A percentile compares a stretch with the other conserved stretches of the same genome.
Conservation (phyloP, 2,113 vertebrate species). For the Atractosteus spatula region DNA sequence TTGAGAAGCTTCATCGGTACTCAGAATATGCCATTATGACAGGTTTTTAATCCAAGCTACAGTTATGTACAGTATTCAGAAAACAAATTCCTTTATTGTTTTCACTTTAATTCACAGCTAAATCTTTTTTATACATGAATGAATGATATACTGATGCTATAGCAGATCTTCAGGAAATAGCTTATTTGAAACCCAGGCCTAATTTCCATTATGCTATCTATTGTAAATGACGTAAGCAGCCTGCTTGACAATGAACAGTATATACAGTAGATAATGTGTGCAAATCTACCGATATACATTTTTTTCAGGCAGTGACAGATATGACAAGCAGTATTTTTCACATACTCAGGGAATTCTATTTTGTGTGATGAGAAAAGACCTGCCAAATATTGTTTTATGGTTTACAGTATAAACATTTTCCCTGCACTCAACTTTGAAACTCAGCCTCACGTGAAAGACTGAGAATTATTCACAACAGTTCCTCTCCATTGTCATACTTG, state of each 20-base stretch:
- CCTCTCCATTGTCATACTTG: no score
- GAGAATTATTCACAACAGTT: no score
- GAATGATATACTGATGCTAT: no score
- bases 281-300: conserved; percentile 33
- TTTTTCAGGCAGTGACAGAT: neutral
- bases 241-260: conserved; percentile 16
- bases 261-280: conserved; percentile 15
- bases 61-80: no score
- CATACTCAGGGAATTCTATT: neutral
- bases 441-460: neutral
- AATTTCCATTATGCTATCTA: conserved; percentile 9
- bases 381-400: neutral
- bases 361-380: neutral
- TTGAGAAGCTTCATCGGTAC: no score
- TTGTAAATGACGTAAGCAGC: conserved; percentile 1
- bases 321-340: neutral
- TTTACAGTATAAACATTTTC: neutral
- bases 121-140: neutral
- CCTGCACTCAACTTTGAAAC: neutral
- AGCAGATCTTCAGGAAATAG: neutral
- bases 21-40: no score
- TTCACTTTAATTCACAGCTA: neutral
- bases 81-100: neutral
- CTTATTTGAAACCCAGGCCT: neutral
- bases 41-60: no score